Base-by-base conservation (phyloP, 2,113 vertebrate genomes). In the Potamarius usumacintae region DNA sequence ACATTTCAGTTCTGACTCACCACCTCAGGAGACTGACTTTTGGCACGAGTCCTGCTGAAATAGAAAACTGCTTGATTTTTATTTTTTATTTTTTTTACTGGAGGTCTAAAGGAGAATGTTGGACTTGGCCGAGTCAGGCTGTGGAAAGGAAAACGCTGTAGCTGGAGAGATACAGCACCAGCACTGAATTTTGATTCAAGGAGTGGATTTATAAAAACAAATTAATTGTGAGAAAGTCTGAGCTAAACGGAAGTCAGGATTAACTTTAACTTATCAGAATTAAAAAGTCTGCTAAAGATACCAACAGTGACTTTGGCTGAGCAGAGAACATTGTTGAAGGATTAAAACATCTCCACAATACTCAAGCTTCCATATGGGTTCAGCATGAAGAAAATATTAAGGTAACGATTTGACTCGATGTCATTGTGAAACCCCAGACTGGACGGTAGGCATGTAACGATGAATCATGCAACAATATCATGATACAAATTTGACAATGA, bases 1-100 rank as follows among this genome's bases (percentile, higher is more conserved):
- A 30, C 62, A 8, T 58, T 76, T 88, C 48, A 67, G 52, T 27
- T 18, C 30, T 82, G 83, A 85, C 85, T 30, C 65, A 60, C 5
- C 53, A 74, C 17, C 27, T 5, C 10, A 10, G 69, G 53, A 86
- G 53, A 84, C 12, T 12, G 62, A 17, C 78, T 53, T 69, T 78
- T 77, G 84, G 7, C 78, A 65, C 30, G 27, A 48, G 48, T 48
- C 20, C n/a, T n/a, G n/a, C 25, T 84, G 55, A 78, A 18, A 34
- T 30, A 67, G 7, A 86, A 67, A 67, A 22, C 67, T 50, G 34
- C 22, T 53, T 30, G 18, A 58, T 69, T 25, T 11, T n/a, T 5
- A 22, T 69, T 11, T 53, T n/a, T 5, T 0, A 9, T 53, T 76
- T 76, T n/a, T n/a, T 79, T 48, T 17, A 12, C 27, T 58, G 10